Percentiles rank a stretch among this genome's conserved stretches.
phyloP scores from a whole-genome alignment of 1,140 invertebrate species.

The Idris sp. region DNA sequence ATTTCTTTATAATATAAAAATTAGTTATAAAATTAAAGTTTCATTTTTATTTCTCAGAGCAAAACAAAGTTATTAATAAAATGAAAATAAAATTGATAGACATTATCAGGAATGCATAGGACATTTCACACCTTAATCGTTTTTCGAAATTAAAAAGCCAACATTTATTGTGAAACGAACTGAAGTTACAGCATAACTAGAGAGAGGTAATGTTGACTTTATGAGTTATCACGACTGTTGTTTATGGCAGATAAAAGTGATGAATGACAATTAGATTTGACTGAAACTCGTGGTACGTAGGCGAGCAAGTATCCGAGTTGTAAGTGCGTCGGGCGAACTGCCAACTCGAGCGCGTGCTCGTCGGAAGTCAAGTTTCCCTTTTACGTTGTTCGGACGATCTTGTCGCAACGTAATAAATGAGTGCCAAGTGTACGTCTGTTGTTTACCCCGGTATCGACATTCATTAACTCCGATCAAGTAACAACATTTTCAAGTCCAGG shows the following conservation, averaged over 20 bases:
- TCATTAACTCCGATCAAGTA: no score
- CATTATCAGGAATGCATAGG: no score
- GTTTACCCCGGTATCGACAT: slow-evolving; percentile 16
- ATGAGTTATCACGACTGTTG: slow-evolving; percentile 7
- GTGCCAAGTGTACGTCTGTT: slow-evolving; percentile 28
- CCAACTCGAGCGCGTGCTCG: slow-evolving; percentile 61
- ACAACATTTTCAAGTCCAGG: neutral
- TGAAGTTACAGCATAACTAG: no score
- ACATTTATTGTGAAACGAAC: no score
- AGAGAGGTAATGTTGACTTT: neutral
- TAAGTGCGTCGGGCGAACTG: slow-evolving; percentile 61
- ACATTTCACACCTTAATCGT: no score
- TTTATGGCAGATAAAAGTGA: slow-evolving; percentile 46
- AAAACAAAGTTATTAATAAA: no score
- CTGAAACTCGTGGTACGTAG: slow-evolving; percentile 11
- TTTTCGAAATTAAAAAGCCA: no score
- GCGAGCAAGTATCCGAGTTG: slow-evolving; percentile 30
- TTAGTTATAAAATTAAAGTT: no score
- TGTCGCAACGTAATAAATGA: slow-evolving; percentile 39
- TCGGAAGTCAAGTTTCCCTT: slow-evolving; percentile 51
- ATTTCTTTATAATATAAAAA: no score
- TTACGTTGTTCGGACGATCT: slow-evolving; percentile 41
- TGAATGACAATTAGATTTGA: slow-evolving; percentile 47
- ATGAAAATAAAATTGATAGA: no score
- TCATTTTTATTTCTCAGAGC: no score